Evolutionary conservation across 2,888 invertebrate genomes (phyloP).

Genomic region (Drosophila histrio): DNA sequence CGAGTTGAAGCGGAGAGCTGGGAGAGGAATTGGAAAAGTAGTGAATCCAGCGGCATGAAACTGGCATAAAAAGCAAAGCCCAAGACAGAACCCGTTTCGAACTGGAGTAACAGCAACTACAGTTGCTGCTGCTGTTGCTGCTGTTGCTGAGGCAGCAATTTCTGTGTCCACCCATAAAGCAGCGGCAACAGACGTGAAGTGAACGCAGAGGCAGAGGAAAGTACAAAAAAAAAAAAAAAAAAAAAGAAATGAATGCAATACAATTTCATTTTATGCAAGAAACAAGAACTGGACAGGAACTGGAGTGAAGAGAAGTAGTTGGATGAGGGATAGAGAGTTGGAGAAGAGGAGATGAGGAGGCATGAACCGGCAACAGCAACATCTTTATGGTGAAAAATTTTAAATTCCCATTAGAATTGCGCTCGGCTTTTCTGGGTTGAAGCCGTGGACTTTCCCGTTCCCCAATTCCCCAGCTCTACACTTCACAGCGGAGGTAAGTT

Average conservation of each 20-base stretch:
- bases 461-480: background rate
- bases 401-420: conserved; percentile 79
- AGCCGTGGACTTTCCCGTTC: background rate
- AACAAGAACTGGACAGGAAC: conserved; percentile 63
- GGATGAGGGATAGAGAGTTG: background rate
- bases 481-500: conserved; percentile 29
- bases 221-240: conserved; percentile 7
- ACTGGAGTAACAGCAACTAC: conserved; percentile 43
- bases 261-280: conserved; percentile 77
- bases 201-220: background rate
- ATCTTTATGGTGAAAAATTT: conserved; percentile 76
- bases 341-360: background rate
- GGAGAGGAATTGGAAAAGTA: conserved; percentile 14
- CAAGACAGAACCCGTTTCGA: conserved; percentile 61
- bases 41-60: conserved; percentile 55
- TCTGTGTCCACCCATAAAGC: conserved; percentile 76
- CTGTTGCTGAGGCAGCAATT: conserved; percentile 68
- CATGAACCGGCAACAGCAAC: conserved; percentile 36
- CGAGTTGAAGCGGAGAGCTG: background rate
- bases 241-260: conserved; percentile 69
- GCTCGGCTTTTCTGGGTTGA: conserved; percentile 53
- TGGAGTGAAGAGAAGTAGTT: conserved; percentile 24
- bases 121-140: conserved; percentile 21
- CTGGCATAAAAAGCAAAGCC: conserved; percentile 72
- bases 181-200: conserved; percentile 35